Evolutionary conservation across 2,888 invertebrate genomes (phyloP).

Genomic region (Philereme transversata): DNA sequence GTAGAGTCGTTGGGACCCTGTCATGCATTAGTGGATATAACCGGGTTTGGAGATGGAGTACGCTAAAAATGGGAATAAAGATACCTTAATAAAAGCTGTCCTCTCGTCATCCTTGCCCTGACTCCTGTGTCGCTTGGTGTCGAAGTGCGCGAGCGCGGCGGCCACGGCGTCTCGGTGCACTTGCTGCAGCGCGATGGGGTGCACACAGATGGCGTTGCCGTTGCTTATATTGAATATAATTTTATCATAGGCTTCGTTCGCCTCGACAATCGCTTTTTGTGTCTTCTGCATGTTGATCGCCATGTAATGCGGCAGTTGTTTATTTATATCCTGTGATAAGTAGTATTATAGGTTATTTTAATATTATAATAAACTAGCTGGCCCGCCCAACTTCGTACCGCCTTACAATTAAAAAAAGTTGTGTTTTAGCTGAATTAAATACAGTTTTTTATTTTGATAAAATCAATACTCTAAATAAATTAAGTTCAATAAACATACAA

Average conservation of each 20-base stretch:
- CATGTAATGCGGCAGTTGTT: slow-evolving; percentile 9
- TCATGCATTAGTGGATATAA: no score
- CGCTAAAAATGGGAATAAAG: no score
- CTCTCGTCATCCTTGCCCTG: neutral
- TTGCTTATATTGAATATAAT: slow-evolving; percentile 4
- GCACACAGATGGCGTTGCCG: slow-evolving; percentile 19
- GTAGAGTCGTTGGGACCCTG: no score
- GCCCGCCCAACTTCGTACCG: no score
- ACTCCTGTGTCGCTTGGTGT: neutral
- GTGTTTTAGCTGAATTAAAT: no score
- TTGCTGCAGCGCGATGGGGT: slow-evolving; percentile 5
- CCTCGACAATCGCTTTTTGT: slow-evolving; percentile 9
- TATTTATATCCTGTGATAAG: slow-evolving; percentile 17
- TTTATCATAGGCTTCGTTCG: slow-evolving; percentile 10
- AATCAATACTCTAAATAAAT: no score
- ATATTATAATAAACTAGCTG: no score
- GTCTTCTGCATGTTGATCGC: slow-evolving; percentile 19
- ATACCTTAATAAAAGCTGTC: neutral
- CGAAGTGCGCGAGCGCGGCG: slow-evolving; percentile 1
- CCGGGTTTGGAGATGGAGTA: no score
- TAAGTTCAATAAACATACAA: no score
- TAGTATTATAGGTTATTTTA: neutral
- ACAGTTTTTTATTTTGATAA: no score
- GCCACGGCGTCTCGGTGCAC: slow-evolving; percentile 1
- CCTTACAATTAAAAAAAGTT: no score